Conservation (phyloP, 2,888 invertebrate genomes). For the Pyrocoelia pectoralis region DNA sequence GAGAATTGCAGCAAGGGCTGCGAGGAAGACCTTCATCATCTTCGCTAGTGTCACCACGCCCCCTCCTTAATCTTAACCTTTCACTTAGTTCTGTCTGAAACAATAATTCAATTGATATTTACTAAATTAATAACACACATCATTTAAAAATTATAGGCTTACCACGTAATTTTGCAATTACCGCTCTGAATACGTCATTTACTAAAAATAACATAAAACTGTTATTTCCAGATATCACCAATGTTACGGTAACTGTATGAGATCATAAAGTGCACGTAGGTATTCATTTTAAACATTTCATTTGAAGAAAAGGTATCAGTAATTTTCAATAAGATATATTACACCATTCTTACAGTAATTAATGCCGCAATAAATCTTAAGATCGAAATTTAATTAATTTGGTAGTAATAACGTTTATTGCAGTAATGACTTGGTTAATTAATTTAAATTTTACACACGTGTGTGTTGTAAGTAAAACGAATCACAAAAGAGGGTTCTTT, state of each 20-base stretch:
- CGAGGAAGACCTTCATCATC: conserved; percentile 78
- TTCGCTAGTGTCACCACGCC: conserved; percentile 74
- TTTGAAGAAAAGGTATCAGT: too few relatives aligned
- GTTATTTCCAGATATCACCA: background rate
- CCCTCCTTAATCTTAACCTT: conserved; percentile 71
- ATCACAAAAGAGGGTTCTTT: too few relatives aligned
- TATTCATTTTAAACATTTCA: background rate
- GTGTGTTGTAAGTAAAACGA: too few relatives aligned
- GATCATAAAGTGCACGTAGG: background rate
- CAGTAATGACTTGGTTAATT: too few relatives aligned
- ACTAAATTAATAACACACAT: background rate
- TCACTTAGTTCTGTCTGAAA: conserved; percentile 79
- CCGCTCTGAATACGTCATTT: background rate
- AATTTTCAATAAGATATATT: too few relatives aligned
- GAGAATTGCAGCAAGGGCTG: conserved; percentile 77
- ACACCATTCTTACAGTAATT: too few relatives aligned
- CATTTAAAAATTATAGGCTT: background rate
- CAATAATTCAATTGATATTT: conserved; percentile 11
- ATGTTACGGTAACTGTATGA: background rate
- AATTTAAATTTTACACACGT: too few relatives aligned
- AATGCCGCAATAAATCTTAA: too few relatives aligned
- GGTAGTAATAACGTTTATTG: too few relatives aligned
- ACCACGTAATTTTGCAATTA: background rate
- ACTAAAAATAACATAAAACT: background rate
- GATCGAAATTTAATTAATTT: too few relatives aligned